phyloP scores from a whole-genome alignment of 1,140 invertebrate species.

The Drosophila setifemur region DNA sequence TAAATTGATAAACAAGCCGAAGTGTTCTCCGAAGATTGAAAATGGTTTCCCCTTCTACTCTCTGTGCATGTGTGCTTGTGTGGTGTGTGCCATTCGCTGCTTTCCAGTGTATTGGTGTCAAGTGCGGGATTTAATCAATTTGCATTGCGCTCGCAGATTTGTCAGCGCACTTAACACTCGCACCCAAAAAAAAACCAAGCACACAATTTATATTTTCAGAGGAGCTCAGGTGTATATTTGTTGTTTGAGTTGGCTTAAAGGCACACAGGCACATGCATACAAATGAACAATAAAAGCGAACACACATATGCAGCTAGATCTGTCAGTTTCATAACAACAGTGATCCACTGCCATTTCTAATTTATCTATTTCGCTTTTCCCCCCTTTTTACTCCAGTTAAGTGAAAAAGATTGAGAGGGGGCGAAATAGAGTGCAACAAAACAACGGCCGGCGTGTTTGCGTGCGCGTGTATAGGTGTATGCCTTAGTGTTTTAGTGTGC shows the following conservation, averaged over 20 bases:
- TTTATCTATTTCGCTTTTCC: slow-evolving; percentile 42
- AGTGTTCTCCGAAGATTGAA: too few relatives aligned
- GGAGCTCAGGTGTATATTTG: slow-evolving; percentile 52
- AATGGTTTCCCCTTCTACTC: too few relatives aligned
- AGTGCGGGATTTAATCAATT: slow-evolving; percentile 36
- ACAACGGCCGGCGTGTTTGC: slow-evolving; percentile 50
- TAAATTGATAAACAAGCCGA: slow-evolving; percentile 23
- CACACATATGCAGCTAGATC: not conserved
- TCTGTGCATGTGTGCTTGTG: not conserved
- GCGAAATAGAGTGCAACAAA: slow-evolving; percentile 30
- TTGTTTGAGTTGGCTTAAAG: slow-evolving; percentile 21
- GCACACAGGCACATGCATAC: not conserved
- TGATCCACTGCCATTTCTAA: slow-evolving; percentile 36
- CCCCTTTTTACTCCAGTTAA: slow-evolving; percentile 3
- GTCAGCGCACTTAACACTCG: slow-evolving; percentile 1
- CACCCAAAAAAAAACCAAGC: not conserved
- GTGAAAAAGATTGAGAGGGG: slow-evolving; percentile 5
- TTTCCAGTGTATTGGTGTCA: not conserved
- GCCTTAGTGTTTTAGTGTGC: not conserved
- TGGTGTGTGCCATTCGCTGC: slow-evolving; percentile 8
- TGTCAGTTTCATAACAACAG: slow-evolving; percentile 67
- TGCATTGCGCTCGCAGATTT: slow-evolving; percentile 18
- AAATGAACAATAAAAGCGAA: not conserved
- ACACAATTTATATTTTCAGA: too few relatives aligned
- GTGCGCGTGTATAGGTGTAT: slow-evolving; percentile 3